Conservation (phyloP, 1,140 invertebrate genomes). For the Zaprionus camerounensis region DNA sequence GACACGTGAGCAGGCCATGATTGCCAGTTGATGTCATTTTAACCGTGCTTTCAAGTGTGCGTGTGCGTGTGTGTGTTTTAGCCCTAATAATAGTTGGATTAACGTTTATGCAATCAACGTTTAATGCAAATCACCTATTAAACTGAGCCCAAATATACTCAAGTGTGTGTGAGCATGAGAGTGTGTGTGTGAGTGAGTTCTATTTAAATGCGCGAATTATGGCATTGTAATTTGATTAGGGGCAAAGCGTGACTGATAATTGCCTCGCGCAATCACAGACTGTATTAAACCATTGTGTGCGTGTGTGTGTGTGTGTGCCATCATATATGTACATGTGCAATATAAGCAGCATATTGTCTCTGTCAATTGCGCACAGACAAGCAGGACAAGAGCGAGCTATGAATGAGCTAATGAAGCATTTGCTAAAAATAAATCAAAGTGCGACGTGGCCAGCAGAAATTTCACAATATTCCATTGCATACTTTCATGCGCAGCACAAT, state of each 20-base stretch:
- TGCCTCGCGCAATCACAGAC: slow-evolving; percentile 11
- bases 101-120: slow-evolving; percentile 72
- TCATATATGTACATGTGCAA: slow-evolving; percentile 3
- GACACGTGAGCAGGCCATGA: slow-evolving; percentile 60
- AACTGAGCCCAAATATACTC: slow-evolving; percentile 34
- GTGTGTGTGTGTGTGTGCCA: neutral
- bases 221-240: slow-evolving; percentile 66
- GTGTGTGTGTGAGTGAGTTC: neutral
- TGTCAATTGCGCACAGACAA: slow-evolving; percentile 26
- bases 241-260: slow-evolving; percentile 37
- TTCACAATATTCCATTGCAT: slow-evolving; percentile 25
- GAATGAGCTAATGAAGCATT: slow-evolving; percentile 32
- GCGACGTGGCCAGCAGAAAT: slow-evolving; percentile 1
- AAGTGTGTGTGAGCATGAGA: neutral
- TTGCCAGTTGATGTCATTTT: slow-evolving; percentile 68
- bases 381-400: neutral
- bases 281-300: neutral
- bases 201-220: slow-evolving; percentile 47
- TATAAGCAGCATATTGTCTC: slow-evolving; percentile 25
- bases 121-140: slow-evolving; percentile 72
- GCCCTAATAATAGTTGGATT: slow-evolving; percentile 51
- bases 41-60: neutral
- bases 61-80: slow-evolving; percentile 27
- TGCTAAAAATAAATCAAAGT: slow-evolving; percentile 19
- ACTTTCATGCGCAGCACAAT: slow-evolving; percentile 30